Evolutionary conservation across 2,888 invertebrate genomes (phyloP).

Genomic region (Campoplex nolae): DNA sequence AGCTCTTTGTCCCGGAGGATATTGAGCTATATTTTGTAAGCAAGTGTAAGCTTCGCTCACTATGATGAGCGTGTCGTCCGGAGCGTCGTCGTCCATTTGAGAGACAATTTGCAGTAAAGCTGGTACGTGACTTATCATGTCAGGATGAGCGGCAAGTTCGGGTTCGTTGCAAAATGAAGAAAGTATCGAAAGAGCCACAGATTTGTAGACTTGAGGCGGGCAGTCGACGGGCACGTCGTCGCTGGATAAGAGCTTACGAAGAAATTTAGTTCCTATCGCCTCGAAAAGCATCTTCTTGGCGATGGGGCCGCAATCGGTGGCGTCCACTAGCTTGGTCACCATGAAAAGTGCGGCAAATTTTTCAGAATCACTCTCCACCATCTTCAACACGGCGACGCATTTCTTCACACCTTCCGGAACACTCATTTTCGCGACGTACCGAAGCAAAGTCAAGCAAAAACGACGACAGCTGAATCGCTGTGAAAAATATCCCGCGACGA

Average conservation of each 20-base stretch:
- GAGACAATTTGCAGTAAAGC: slow-evolving; percentile 94
- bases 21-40: slow-evolving; percentile 92
- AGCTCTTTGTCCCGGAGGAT: slow-evolving; percentile 92
- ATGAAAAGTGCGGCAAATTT: slow-evolving; percentile 96
- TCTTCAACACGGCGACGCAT: slow-evolving; percentile 92
- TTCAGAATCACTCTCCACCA: slow-evolving; percentile 94
- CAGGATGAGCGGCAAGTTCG: slow-evolving; percentile 92
- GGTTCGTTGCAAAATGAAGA: slow-evolving; percentile 94
- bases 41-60: slow-evolving; percentile 95
- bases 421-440: slow-evolving; percentile 71
- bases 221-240: slow-evolving; percentile 94
- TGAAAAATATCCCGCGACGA: not conserved
- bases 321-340: slow-evolving; percentile 95
- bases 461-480: not conserved
- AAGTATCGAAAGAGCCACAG: slow-evolving; percentile 94
- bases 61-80: slow-evolving; percentile 94
- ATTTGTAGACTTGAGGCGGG: slow-evolving; percentile 95
- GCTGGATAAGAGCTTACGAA: slow-evolving; percentile 92
- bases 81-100: slow-evolving; percentile 93
- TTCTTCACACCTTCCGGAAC: slow-evolving; percentile 94
- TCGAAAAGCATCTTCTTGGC: slow-evolving; percentile 94
- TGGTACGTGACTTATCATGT: slow-evolving; percentile 93
- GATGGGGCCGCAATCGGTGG: slow-evolving; percentile 90
- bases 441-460: not conserved
- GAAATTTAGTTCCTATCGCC: slow-evolving; percentile 94